phyloP scores from a whole-genome alignment of 2,888 invertebrate species.

The Athalia circularis region DNA sequence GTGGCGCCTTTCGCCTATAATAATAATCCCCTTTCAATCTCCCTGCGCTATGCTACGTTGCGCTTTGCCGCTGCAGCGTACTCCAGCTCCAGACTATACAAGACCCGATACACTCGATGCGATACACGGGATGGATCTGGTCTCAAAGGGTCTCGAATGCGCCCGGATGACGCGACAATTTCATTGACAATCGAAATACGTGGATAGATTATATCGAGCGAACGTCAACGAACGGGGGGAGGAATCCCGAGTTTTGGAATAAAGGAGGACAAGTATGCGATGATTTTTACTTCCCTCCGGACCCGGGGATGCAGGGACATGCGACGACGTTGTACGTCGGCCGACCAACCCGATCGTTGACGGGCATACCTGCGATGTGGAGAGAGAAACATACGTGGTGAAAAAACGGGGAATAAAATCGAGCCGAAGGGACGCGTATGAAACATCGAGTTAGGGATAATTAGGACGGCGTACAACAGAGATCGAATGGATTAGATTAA shows the following conservation, averaged over 20 bases:
- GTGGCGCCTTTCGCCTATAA: not conserved
- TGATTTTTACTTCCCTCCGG: no score
- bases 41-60: not conserved
- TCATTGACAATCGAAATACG: no score
- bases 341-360: constrained; percentile 2
- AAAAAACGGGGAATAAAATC: no score
- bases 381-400: no score
- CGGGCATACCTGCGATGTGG: constrained; percentile 28
- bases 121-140: not conserved
- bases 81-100: no score
- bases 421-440: no score
- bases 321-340: no score
- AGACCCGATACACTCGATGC: not conserved
- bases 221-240: no score
- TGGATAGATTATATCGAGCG: no score
- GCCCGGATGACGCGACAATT: not conserved
- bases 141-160: not conserved
- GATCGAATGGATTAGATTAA: constrained; percentile 40
- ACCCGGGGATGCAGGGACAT: no score
- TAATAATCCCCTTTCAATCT: constrained; percentile 40
- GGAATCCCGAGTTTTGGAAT: no score
- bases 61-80: not conserved
- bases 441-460: constrained; percentile 26
- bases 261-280: no score
- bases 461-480: constrained; percentile 41